Base-by-base conservation (phyloP, 2,113 vertebrate species). In the Microtus ochrogaster region DNA sequence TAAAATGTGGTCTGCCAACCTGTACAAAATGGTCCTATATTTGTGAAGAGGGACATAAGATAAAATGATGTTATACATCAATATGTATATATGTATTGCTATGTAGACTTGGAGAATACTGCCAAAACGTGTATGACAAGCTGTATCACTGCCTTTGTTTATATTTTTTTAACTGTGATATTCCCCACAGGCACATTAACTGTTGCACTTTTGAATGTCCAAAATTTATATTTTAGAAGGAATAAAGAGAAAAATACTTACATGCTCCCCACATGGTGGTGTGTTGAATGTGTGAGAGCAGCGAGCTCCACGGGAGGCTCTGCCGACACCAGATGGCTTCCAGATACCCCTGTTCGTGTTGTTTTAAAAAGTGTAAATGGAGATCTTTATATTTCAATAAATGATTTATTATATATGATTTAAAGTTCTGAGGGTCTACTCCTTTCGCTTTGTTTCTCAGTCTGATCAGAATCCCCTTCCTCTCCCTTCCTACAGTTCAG, bases 141-240 rank as follows among this genome's bases (percentile, higher is more conserved):
- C 99, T 99, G 98, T 99, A 98, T 99, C 99, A 99, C 99, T 99
- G 99, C 99, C 99, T 98, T 98, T 98, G 98, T 99, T 98, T 98
- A 98, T 98, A 98, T 97, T 97, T 98, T 98, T 99, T 99, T 98
- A 97, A 99, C 99, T 99, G 99, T 99, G 99, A 99, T 99, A 98
- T 99, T 98, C 98, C 99, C 99, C 98, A 98, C 98, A 99, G 99
- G 99, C 99, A 99, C 98, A 98, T 99, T 98, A 99, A 99, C 98
- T 99, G 98, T 99, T 99, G 99, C 99, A 99, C 99, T 99, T 99
- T 99, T 99, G 98, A 99, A 99, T 99, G 98, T 99, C 98, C 98
- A 98, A 98, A 99, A 98, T 97, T 98, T 99, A 98, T 99, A 99
- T 99, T 99, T 99, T 99, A 99, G 98, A 98, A 97, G 98, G 98